Conservation (phyloP, 1,140 invertebrate genomes). For the Hylyphantes graminicola region DNA sequence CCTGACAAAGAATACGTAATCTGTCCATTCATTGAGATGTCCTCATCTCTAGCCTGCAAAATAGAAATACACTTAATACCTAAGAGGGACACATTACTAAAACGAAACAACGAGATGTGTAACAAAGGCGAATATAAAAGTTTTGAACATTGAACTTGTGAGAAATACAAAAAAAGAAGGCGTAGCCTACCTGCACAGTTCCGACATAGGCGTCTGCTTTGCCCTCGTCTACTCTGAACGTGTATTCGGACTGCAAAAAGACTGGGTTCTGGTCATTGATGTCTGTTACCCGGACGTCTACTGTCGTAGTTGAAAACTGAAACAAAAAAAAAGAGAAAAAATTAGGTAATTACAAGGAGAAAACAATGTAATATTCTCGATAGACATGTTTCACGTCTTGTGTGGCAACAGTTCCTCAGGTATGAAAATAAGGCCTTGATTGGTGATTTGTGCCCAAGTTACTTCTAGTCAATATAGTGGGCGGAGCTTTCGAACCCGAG, state of each 20-base stretch:
- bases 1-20: constrained; percentile 76
- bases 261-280: constrained; percentile 84
- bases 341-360: not conserved
- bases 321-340: constrained; percentile 15
- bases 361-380: not conserved
- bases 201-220: constrained; percentile 77
- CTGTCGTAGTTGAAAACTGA: constrained; percentile 79
- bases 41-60: constrained; percentile 75
- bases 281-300: constrained; percentile 89
- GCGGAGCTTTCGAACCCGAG: no score
- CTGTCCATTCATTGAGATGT: constrained; percentile 77
- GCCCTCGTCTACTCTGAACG: constrained; percentile 88
- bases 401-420: no score
- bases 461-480: no score
- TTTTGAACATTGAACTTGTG: no score
- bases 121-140: not conserved
- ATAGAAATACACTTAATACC: not conserved
- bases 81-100: not conserved
- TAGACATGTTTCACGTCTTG: no score
- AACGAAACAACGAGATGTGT: no score
- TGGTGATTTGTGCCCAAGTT: no score
- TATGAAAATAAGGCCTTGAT: no score
- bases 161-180: no score
- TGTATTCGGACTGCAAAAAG: constrained; percentile 82
- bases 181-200: constrained; percentile 77